Conservation (phyloP, 2,113 vertebrate genomes). For the Aythya baeri region DNA sequence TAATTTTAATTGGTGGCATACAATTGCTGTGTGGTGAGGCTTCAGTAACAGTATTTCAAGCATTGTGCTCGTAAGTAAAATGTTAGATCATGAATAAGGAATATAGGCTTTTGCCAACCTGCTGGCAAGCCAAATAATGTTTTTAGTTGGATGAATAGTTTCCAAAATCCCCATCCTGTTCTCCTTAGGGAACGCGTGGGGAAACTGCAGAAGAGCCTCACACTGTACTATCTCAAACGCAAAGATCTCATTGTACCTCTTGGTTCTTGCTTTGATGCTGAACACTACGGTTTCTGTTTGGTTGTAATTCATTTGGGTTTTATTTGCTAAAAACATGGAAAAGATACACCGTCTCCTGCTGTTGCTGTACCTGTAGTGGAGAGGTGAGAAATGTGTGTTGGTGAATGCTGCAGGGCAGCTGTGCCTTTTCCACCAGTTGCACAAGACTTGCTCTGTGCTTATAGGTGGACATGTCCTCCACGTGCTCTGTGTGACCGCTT, state of each 20-base stretch:
- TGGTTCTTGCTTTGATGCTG: background rate
- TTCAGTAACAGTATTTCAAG: background rate
- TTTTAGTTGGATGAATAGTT: background rate
- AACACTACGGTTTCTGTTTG: background rate
- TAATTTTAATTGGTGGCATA: background rate
- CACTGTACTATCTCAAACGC: background rate
- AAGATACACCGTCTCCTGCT: background rate
- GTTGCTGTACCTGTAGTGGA: background rate
- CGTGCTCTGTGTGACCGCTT: background rate
- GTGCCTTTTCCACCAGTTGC: background rate
- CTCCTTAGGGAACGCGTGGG: background rate
- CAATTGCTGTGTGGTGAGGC: background rate
- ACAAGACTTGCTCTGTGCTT: background rate
- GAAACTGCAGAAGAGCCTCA: background rate
- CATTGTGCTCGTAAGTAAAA: background rate
- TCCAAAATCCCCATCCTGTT: background rate
- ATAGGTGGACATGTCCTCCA: fast-evolving
- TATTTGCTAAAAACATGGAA: background rate
- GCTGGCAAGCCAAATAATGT: background rate
- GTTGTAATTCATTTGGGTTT: background rate
- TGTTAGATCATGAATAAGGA: background rate
- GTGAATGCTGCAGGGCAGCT: background rate
- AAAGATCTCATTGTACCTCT: background rate
- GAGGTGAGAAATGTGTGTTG: background rate
- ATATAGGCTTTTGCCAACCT: background rate